Evolutionary conservation across 2,113 vertebrate species (phyloP), one percentile per base, ranked within the genome.

Genomic region (Pteruthius melanotis): DNA sequence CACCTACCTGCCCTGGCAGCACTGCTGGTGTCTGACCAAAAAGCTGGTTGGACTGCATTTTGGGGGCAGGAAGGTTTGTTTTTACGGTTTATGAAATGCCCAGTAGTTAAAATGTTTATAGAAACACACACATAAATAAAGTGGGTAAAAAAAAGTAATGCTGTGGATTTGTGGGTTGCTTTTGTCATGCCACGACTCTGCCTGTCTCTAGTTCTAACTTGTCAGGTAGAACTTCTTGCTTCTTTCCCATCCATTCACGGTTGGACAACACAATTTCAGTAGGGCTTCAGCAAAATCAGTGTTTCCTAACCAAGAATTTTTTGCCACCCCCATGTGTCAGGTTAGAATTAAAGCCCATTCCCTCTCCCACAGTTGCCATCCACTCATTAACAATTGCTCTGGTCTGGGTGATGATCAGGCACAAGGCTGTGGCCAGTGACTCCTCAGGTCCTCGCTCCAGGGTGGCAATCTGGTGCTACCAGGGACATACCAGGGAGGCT

Each of bases 121-220:
- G 79, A 96, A 95, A 90, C 17, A 77, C 63, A 72, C 37, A 81
- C 39, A 19, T 63, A 74, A 97, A 95, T 97, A 97, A 97, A 97
- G 57, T 81, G 76, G 35, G 39, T 89, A 20, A 87, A 89, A 91
- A 82, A 26, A 16, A 5, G 19, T 50, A 68, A 44, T n/a, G n/a
- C 35, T 72, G 74, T 88, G 72, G 28, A 82, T 80, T 49, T 81
- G 28, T 0, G 0, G 12, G 10, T 74, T 74, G 14, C 16, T 68
- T 92, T 91, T 90, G 83, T 70, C 40, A 90, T 76, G 47, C 35
- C 20, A 3, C 2, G 3, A 12, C 77, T 87, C 47, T 83, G 24
- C 15, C 61, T 87, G 28, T 65, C 77, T 66, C 57, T 79, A 65
- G 57, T 66, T 84, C 22, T 31, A 7, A 63, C 50, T 61, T 79